Base-by-base conservation (phyloP, 2,113 vertebrate genomes). In the Piprites chloris region DNA sequence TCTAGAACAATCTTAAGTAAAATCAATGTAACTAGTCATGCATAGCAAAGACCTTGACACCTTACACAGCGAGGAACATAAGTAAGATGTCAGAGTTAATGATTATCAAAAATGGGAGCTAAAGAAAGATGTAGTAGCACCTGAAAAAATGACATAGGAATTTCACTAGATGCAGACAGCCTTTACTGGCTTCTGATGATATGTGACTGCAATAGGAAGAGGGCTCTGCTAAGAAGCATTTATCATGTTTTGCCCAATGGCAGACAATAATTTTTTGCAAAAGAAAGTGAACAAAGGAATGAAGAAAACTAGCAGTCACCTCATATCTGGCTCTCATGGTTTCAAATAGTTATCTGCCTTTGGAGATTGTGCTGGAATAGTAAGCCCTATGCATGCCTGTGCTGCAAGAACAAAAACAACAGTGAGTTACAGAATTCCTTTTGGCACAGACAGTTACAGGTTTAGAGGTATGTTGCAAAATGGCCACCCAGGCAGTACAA, bases 171-270 rank as follows among this genome's bases (percentile, higher is more conserved):
- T 9, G 3, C 23, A 74, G 24, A 12, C 21, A 78, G 17, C 13
- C 8, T 82, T 71, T 53, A n/a, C 8, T 22, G 24, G 5, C 12
- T 94, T 79, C 27, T 63, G 17, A 22, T 41, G 6, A 20, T 22
- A 33, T 18, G 8, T 67, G 56, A 2, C 32, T 59, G 13, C 8
- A 30, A 26, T 26, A 71, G 16, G 7, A 53, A 71, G 72, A 63
- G 2, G 3, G 4, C 5, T 41, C 8, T 46, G 2, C 13, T 44
- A 35, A 11, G 27, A 58, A 44, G 5, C 1, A 8, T 49, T 69
- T 58, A 16, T 79, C 16, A 17, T 52, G 32, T 33, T 85, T 52
- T 88, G 3, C 12, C 28, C 7, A 14, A 20, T 24, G 21, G 5
- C 3, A 4, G 33, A 33, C 10, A 47, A 21, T 7, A 79, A 30